Conservation (phyloP, 2,797 vertebrate genomes). For the Coreius guichenoti region DNA sequence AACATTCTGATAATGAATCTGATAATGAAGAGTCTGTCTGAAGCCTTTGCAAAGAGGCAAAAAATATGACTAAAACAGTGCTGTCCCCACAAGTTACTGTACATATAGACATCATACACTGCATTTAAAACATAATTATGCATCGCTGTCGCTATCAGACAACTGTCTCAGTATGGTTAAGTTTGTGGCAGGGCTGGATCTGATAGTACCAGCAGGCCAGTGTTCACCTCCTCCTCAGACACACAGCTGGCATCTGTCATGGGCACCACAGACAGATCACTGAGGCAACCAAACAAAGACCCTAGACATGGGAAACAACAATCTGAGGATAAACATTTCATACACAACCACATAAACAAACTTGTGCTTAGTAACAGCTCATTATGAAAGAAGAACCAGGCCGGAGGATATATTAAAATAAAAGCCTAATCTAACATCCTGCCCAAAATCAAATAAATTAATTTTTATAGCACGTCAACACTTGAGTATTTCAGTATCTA, state of each 20-base stretch:
- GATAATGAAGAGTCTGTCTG: neutral
- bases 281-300: conserved; percentile 22
- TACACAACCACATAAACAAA: conserved; percentile 22
- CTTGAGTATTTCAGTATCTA: neutral
- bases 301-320: neutral
- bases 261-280: neutral
- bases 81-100: neutral
- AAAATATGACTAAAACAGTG: neutral
- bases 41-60: neutral
- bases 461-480: neutral
- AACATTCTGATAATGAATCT: neutral
- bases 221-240: neutral
- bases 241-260: conserved; percentile 19
- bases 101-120: neutral
- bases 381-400: neutral
- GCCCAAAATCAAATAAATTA: neutral
- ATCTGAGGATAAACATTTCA: neutral
- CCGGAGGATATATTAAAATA: neutral
- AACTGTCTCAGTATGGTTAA: neutral
- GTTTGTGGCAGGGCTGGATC: neutral
- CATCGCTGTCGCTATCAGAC: neutral
- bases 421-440: neutral
- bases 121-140: neutral
- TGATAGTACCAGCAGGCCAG: neutral
- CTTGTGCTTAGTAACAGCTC: neutral